Evolutionary conservation across 2,797 vertebrate genomes (phyloP), one percentile per base, ranked within the genome.

Genomic region (Pseudotriccus pelzelni): DNA sequence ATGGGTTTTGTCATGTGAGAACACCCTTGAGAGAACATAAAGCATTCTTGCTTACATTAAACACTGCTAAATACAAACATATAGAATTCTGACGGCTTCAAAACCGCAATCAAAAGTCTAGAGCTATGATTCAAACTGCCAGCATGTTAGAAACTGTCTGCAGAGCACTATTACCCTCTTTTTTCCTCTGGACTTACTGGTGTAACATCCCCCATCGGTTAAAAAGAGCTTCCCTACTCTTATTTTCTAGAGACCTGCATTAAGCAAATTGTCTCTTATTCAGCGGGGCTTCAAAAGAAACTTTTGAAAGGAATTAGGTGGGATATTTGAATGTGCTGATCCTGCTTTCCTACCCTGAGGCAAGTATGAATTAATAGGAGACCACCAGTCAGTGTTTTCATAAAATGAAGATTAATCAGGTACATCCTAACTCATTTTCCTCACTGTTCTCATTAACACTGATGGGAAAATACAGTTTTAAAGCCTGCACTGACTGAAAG

Each of bases 401-500:
- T 56, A 43, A 90, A 93, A 90, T 34, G 64, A 73, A 91, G 44
- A 76, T 90, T 87, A 84, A 94, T 86, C 79, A 88, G 77, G n/a
- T 91, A 43, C 53, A 63, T 76, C 62, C 82, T 90, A 63, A 82
- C 30, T 84, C 50, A 70, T 84, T 90, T 94, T 52, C 52, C 49
- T 90, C 70, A 46, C 47, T 76, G 30, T 74, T 84, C 70, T 88
- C 83, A 80, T 93, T 94, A 94, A 74, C 22, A 25, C 15, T 90
- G 89, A 91, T 70, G 85, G 67, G 49, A 87, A 86, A 93, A 91
- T 44, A 44, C 6, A 58, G 41, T 60, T 78, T 75, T 82, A 56
- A 82, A 52, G 46, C 52, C 46, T 67, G 47, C n/a, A 25, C 17
- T 82, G 85, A 91, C 78, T 90, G 87, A 44, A 76, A 59, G 52